These are phyloP conservation scores for Circaetus gallicus DNA, from an alignment of 2,113 vertebrate species.

Conservation along the genomic window DNA sequence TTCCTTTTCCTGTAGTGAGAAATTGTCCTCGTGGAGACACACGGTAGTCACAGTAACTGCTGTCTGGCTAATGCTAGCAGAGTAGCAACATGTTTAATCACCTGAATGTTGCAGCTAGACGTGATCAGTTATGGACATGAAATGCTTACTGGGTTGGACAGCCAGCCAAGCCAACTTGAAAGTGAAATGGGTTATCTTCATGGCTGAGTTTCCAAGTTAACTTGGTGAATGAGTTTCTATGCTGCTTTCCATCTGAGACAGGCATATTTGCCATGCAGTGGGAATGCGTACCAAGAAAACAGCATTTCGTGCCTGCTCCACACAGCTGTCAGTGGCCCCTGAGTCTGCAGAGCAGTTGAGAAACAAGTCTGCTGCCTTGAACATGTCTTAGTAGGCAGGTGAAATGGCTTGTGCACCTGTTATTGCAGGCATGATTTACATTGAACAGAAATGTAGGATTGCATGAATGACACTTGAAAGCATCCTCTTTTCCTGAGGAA, in stretches of 20 bases:
- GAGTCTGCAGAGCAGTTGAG: not conserved
- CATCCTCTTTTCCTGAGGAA: not conserved
- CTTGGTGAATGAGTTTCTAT: not conserved
- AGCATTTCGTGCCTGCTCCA: not conserved
- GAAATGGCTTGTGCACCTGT: not conserved
- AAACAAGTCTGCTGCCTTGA: not conserved
- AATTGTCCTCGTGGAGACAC: slow-evolving; percentile 57
- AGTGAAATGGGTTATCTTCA: not conserved
- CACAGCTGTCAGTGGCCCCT: not conserved
- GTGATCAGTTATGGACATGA: not conserved
- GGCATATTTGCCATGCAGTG: not conserved
- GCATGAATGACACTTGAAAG: not conserved
- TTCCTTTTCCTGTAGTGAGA: slow-evolving; percentile 77
- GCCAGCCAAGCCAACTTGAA: not conserved
- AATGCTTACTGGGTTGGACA: not conserved
- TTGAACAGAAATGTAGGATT: not conserved
- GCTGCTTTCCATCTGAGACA: not conserved
- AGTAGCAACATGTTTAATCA: not conserved
- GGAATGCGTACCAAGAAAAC: not conserved
- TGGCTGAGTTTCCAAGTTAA: not conserved
- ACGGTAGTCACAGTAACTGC: not conserved
- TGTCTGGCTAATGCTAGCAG: not conserved
- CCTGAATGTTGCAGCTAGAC: not conserved
- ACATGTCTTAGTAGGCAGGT: not conserved
- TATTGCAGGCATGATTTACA: not conserved